phyloP scores from a whole-genome alignment of 2,888 invertebrate genomes.

The Dryocosmus kuriphilus region DNA sequence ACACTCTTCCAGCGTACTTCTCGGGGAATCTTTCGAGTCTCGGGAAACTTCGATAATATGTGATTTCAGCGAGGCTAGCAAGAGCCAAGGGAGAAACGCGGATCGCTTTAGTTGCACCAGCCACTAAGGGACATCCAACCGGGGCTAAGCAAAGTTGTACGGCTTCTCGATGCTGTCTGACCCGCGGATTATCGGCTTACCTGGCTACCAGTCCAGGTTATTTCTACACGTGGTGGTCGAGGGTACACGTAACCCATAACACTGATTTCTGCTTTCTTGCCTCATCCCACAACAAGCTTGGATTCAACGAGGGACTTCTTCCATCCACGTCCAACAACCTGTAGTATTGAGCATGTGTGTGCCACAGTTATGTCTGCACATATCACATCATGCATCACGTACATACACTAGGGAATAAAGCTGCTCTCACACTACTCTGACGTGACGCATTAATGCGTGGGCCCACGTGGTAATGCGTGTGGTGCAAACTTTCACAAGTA shows the following conservation, averaged over 20 bases:
- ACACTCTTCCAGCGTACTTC: constrained; percentile 34
- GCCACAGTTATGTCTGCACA: not conserved
- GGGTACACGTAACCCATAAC: constrained; percentile 53
- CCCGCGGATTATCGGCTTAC: constrained; percentile 76
- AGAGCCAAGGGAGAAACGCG: constrained; percentile 48
- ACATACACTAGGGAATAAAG: not conserved
- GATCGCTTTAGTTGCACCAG: constrained; percentile 49
- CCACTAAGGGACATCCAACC: constrained; percentile 46
- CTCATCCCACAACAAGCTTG: constrained; percentile 39
- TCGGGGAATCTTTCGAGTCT: constrained; percentile 40
- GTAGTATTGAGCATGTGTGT: not conserved
- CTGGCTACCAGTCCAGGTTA: constrained; percentile 64
- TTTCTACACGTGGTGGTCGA: constrained; percentile 61
- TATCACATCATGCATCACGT: not conserved
- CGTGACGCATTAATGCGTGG: no score
- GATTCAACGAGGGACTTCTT: constrained; percentile 50
- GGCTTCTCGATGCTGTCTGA: constrained; percentile 76
- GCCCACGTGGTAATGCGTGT: no score
- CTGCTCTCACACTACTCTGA: no score
- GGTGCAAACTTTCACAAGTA: no score
- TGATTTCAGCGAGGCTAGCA: constrained; percentile 46
- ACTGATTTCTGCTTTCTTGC: constrained; percentile 59
- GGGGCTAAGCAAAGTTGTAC: constrained; percentile 70
- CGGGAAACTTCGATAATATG: constrained; percentile 40
- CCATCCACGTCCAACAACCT: constrained; percentile 3